phyloP scores from a whole-genome alignment of 2,113 vertebrate species.

The Vulpes ferrilata region DNA sequence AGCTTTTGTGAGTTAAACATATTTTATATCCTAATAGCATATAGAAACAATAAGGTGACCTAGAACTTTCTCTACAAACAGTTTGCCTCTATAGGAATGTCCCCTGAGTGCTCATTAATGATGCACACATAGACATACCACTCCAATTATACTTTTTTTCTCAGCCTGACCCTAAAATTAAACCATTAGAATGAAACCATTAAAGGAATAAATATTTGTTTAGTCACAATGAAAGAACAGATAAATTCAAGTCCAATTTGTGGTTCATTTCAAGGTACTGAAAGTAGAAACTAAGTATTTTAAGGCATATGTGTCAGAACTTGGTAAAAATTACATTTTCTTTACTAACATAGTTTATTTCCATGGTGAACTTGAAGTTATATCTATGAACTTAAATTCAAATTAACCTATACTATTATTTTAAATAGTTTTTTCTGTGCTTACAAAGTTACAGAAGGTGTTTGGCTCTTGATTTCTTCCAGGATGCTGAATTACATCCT shows the following conservation, averaged over 20 bases:
- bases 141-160: background rate
- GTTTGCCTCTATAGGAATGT: background rate
- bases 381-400: background rate
- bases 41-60: background rate
- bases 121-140: too few relatives aligned
- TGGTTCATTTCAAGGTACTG: background rate
- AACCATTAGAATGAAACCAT: slow-evolving; percentile 6
- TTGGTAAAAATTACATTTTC: slow-evolving; percentile 47
- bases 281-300: slow-evolving; percentile 48
- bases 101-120: background rate
- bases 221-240: slow-evolving; percentile 9
- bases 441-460: background rate
- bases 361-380: background rate
- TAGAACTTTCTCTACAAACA: background rate
- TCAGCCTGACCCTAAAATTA: background rate
- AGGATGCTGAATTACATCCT: background rate
- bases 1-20: background rate
- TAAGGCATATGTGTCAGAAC: background rate
- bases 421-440: slow-evolving; percentile 37
- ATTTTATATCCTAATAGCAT: slow-evolving; percentile 1
- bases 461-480: slow-evolving; percentile 16
- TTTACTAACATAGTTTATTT: slow-evolving; percentile 4
- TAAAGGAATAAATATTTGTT: slow-evolving; percentile 37
- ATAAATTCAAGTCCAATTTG: slow-evolving; percentile 7
- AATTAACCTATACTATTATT: slow-evolving; percentile 52